Evolutionary conservation across 2,888 invertebrate species (phyloP).

Genomic region (Drosophila paramelanica): DNA sequence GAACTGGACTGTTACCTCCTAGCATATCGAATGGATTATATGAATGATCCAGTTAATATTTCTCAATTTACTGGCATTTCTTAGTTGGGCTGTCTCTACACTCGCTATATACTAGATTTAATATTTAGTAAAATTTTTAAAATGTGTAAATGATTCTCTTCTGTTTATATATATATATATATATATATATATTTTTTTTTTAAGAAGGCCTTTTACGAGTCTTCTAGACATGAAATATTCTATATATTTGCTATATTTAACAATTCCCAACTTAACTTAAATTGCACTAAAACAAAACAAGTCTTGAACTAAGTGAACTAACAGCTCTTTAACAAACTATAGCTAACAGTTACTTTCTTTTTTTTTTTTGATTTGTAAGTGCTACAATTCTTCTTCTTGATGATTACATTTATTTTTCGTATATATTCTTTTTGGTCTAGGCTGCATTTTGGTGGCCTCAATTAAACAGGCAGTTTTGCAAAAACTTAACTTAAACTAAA

Average conservation of each 20-base stretch:
- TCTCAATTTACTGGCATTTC: no score
- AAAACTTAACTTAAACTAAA: conserved; percentile 27
- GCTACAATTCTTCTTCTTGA: background rate
- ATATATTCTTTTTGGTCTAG: conserved; percentile 64
- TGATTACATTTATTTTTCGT: conserved; percentile 2
- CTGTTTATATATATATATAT: background rate
- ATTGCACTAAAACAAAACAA: conserved; percentile 56
- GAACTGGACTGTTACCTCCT: background rate
- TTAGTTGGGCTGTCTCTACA: background rate
- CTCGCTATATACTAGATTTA: conserved; percentile 2
- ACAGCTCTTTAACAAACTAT: conserved; percentile 36
- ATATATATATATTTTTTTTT: background rate
- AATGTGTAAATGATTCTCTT: conserved; percentile 23
- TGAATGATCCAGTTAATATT: background rate
- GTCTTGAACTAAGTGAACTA: conserved; percentile 43
- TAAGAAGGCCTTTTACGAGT: conserved; percentile 30
- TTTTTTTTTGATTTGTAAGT: background rate
- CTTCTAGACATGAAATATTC: conserved; percentile 22
- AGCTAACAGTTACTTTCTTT: conserved; percentile 25
- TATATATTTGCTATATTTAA: conserved; percentile 28
- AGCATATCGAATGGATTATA: background rate
- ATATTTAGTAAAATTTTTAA: conserved; percentile 9
- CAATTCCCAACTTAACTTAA: conserved; percentile 37
- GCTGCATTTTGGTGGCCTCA: conserved; percentile 68
- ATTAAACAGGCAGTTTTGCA: conserved; percentile 46